Conservation (phyloP, 2,888 invertebrate genomes). For the Cosmorhoe ocellata region DNA sequence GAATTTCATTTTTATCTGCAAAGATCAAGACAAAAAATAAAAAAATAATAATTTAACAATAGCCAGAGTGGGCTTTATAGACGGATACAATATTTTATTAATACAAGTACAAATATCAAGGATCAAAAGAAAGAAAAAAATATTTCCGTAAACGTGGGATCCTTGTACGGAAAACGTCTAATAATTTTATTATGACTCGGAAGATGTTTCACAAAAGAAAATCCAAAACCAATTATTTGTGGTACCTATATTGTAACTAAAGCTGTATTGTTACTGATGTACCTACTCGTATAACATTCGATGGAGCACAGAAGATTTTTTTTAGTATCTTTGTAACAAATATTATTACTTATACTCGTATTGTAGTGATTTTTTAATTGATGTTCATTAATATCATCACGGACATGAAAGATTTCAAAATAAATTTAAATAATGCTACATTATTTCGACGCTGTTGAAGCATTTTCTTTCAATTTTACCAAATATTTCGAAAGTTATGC, state of each 20-base stretch:
- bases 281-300: neutral
- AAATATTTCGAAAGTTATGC: conserved; percentile 42
- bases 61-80: neutral
- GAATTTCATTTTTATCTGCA: conserved; percentile 30
- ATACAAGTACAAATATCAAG: neutral
- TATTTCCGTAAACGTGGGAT: neutral
- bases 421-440: too few species aligned
- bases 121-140: neutral
- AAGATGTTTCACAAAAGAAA: neutral
- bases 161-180: neutral
- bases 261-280: neutral
- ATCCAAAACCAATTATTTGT: neutral
- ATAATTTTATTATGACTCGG: neutral
- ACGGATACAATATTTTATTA: neutral
- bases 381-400: too few species aligned
- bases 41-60: neutral
- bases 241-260: neutral
- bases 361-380: too few species aligned
- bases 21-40: conserved; percentile 1
- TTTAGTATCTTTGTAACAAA: too few species aligned
- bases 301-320: neutral
- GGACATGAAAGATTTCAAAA: too few species aligned
- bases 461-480: too few species aligned
- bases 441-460: too few species aligned
- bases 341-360: too few species aligned